These are phyloP conservation scores for Idaea biselata DNA, from an alignment of 2,888 invertebrate species.

Conservation along the genomic window DNA sequence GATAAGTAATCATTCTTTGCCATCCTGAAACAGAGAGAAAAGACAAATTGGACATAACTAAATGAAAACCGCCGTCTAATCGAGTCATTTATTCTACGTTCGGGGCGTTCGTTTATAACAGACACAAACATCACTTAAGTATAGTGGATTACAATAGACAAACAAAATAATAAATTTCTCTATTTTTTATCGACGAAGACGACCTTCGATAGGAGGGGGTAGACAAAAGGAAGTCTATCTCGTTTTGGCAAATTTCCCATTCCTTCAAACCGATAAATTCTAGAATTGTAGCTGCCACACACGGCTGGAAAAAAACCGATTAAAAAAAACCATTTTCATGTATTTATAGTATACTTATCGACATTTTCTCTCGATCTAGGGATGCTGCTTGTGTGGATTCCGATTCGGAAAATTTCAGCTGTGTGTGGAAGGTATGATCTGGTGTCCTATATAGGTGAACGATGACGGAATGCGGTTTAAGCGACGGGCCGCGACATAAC, in stretches of 20 bases:
- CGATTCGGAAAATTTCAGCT: too few species aligned
- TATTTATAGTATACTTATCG: too few species aligned
- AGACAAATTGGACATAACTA: not conserved
- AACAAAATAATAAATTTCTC: not conserved
- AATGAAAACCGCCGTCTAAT: slow-evolving; percentile 12
- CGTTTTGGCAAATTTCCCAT: not conserved
- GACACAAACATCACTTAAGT: not conserved
- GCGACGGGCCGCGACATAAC: too few species aligned
- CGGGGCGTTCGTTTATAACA: slow-evolving; percentile 2
- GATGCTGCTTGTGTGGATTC: too few species aligned
- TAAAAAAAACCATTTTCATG: too few species aligned
- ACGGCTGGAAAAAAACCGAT: too few species aligned
- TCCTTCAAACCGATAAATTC: not conserved
- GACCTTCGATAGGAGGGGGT: not conserved
- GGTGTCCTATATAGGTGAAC: too few species aligned
- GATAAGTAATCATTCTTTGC: not conserved
- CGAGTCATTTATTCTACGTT: slow-evolving; percentile 1
- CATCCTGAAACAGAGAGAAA: not conserved
- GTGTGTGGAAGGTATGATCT: too few species aligned
- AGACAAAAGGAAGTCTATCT: not conserved
- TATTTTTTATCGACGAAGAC: not conserved
- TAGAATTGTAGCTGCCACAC: not conserved
- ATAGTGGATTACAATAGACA: not conserved
- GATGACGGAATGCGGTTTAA: too few species aligned
- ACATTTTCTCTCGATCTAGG: too few species aligned